phyloP scores from a whole-genome alignment of 2,113 vertebrate species.

The Chrysemys picta region DNA sequence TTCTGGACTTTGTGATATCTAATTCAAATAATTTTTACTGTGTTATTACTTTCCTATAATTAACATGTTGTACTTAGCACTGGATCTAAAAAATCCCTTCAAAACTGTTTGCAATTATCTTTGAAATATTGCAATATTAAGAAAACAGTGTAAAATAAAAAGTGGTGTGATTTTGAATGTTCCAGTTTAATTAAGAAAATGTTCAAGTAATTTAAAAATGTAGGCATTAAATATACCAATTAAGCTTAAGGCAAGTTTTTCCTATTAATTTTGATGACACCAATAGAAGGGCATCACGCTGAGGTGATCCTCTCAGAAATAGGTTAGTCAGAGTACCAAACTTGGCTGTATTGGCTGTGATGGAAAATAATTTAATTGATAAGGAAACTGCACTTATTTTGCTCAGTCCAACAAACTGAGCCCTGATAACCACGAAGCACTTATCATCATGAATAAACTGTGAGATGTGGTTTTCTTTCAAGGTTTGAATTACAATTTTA shows the following conservation, averaged over 20 bases:
- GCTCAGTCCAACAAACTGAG: not conserved
- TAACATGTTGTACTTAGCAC: slow-evolving; percentile 37
- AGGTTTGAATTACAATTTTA: slow-evolving; percentile 25
- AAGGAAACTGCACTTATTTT: not conserved
- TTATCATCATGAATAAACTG: not conserved
- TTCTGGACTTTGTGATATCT: slow-evolving; percentile 52
- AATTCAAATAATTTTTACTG: slow-evolving; percentile 49
- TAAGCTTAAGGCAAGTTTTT: slow-evolving; percentile 72
- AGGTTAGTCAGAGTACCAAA: slow-evolving; percentile 46
- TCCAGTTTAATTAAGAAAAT: slow-evolving; percentile 74
- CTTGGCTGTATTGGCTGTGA: not conserved
- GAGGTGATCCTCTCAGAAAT: slow-evolving; percentile 55
- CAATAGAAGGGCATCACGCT: slow-evolving; percentile 39
- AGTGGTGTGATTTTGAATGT: slow-evolving; percentile 58
- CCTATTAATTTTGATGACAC: slow-evolving; percentile 67
- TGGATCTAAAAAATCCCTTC: slow-evolving; percentile 39
- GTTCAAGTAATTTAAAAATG: slow-evolving; percentile 70
- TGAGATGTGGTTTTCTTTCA: not conserved
- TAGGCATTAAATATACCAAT: slow-evolving; percentile 69
- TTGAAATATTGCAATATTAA: slow-evolving; percentile 72
- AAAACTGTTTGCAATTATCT: slow-evolving; percentile 59
- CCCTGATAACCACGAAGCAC: not conserved
- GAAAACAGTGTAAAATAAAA: slow-evolving; percentile 62
- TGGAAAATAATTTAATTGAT: slow-evolving; percentile 41
- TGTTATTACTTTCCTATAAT: slow-evolving; percentile 68